Percentiles rank a stretch among this genome's conserved stretches.
Conservation (phyloP, 2,113 vertebrate genomes). For the Grammomys surdaster region DNA sequence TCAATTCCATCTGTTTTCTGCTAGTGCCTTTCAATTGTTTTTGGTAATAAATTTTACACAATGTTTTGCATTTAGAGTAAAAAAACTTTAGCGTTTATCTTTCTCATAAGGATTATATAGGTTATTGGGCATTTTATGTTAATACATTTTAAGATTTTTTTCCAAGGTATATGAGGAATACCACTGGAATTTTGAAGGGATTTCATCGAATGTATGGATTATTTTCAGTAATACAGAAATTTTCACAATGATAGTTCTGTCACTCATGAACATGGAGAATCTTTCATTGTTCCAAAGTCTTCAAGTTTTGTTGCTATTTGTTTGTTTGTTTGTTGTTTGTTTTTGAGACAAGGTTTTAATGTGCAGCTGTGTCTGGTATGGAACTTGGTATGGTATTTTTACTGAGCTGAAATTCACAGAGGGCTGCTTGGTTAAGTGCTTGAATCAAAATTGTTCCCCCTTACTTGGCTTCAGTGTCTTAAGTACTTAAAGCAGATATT, state of each 20-base stretch:
- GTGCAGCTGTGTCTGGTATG: not conserved
- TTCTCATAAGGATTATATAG: no score
- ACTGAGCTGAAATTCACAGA: not conserved
- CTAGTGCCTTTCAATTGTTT: no score
- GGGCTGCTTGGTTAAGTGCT: not conserved
- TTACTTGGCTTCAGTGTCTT: not conserved
- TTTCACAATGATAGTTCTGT: not conserved
- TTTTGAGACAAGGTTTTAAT: not conserved
- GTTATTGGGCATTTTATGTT: not conserved
- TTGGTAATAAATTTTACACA: no score
- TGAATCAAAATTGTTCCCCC: not conserved
- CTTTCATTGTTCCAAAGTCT: not conserved
- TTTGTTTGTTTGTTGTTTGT: not conserved
- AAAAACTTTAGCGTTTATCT: no score
- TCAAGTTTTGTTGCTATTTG: not conserved
- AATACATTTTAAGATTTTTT: not conserved
- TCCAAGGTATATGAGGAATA: not conserved
- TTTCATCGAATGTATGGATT: not conserved
- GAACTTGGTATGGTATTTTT: not conserved
- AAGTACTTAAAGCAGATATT: not conserved
- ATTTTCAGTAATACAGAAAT: not conserved
- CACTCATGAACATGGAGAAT: not conserved
- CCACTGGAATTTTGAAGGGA: not conserved
- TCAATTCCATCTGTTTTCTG: no score
- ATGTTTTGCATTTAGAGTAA: no score